Percentiles rank a stretch among this genome's conserved stretches.
These are phyloP conservation scores for Nomada lathburiana DNA, from an alignment of 2,888 invertebrate genomes.

Conservation along the genomic window DNA sequence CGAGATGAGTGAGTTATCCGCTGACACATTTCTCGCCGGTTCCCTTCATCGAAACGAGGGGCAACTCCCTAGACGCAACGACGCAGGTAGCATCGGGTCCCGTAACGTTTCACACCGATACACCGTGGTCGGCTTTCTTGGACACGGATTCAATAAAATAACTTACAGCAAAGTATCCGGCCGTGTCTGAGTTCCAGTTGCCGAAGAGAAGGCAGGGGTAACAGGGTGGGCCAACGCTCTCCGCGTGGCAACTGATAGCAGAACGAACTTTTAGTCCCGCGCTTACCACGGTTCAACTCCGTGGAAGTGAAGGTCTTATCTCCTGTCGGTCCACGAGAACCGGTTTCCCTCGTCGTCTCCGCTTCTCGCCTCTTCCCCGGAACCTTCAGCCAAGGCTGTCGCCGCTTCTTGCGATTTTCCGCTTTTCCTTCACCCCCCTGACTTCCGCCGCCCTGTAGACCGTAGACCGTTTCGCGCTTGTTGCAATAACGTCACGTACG, in stretches of 20 bases:
- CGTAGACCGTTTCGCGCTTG: constrained; percentile 35
- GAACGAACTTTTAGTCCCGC: constrained; percentile 76
- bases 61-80: not conserved
- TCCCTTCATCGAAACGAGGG: too few relatives aligned
- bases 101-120: constrained; percentile 47
- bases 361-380: constrained; percentile 14
- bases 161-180: constrained; percentile 74
- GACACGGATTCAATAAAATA: constrained; percentile 77
- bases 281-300: constrained; percentile 74
- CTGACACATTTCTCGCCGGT: too few relatives aligned
- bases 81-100: constrained; percentile 27
- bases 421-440: constrained; percentile 5
- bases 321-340: constrained; percentile 62
- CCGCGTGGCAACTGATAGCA: constrained; percentile 74
- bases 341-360: constrained; percentile 45
- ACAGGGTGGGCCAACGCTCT: constrained; percentile 65
- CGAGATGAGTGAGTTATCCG: too few relatives aligned
- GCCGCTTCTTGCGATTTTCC: constrained; percentile 40
- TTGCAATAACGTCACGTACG: constrained; percentile 63
- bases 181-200: constrained; percentile 69
- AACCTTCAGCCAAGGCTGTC: not conserved
- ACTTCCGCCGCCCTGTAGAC: constrained; percentile 34
- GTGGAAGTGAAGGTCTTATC: constrained; percentile 71
- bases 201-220: constrained; percentile 63
- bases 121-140: constrained; percentile 35